A percentile compares a stretch with the other conserved stretches of the same genome.
Evolutionary conservation across 2,888 invertebrate species (phyloP).

Genomic region (Camponotus fellah): DNA sequence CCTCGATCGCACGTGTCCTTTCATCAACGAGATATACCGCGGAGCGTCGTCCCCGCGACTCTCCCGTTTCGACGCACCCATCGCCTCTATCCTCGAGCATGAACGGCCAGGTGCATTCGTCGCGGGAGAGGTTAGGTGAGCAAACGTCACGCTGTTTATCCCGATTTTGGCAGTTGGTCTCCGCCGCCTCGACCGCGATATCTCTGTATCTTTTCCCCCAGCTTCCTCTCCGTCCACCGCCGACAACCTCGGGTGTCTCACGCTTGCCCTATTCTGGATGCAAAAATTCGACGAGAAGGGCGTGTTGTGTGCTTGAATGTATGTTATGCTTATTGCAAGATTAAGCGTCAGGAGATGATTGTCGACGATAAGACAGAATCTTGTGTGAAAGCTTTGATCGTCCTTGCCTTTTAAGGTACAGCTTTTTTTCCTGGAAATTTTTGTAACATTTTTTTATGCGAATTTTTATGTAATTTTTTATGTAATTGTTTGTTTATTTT

Average conservation of each 20-base stretch:
- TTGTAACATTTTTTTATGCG: background rate
- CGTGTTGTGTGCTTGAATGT: background rate
- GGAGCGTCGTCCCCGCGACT: background rate
- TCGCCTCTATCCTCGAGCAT: conserved; percentile 66
- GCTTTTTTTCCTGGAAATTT: background rate
- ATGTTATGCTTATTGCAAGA: background rate
- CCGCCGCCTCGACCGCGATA: no score
- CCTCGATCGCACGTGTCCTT: background rate
- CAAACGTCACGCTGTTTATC: conserved; percentile 23
- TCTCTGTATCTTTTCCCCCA: background rate
- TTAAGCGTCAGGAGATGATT: background rate
- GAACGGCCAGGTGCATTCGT: conserved; percentile 83
- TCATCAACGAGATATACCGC: background rate
- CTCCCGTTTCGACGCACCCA: background rate
- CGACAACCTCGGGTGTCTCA: no score
- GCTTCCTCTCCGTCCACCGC: no score
- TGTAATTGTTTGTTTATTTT: no score
- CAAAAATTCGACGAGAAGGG: background rate
- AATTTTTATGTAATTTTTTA: no score
- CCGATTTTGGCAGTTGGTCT: no score
- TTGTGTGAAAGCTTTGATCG: background rate
- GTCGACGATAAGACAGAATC: background rate
- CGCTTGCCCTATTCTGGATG: no score
- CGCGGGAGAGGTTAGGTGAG: conserved; percentile 84
- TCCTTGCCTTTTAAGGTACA: background rate